These are phyloP conservation scores for Scolopax mira DNA, from an alignment of 2,113 vertebrate genomes.

Conservation along the genomic window DNA sequence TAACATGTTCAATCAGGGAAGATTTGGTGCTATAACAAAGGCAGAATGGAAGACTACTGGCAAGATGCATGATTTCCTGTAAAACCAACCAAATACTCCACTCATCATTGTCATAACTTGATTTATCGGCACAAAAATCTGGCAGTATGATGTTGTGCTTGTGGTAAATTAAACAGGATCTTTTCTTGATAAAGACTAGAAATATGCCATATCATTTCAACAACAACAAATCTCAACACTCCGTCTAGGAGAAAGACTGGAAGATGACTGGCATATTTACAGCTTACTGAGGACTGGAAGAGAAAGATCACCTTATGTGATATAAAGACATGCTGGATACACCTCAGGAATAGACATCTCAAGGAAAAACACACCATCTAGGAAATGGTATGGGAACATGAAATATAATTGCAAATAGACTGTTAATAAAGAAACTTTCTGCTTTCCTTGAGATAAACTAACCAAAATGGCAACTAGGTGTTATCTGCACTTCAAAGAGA, in stretches of 20 bases:
- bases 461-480: neutral
- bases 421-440: neutral
- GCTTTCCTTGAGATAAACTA: neutral
- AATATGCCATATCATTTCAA: neutral
- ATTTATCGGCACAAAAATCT: neutral
- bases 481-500: neutral
- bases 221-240: neutral
- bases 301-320: neutral
- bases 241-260: neutral
- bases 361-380: neutral
- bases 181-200: neutral
- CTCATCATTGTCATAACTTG: neutral
- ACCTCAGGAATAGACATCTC: neutral
- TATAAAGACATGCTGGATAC: neutral
- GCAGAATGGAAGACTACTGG: neutral
- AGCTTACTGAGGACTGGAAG: neutral
- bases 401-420: neutral
- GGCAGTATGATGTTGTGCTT: neutral
- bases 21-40: neutral
- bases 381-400: neutral
- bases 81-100: neutral
- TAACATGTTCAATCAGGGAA: neutral
- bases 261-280: neutral
- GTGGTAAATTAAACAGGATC: neutral
- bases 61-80: neutral